Evolutionary conservation across 64 coral and sea anemone species (phyloP).

Genomic region (Acropora yongei): DNA sequence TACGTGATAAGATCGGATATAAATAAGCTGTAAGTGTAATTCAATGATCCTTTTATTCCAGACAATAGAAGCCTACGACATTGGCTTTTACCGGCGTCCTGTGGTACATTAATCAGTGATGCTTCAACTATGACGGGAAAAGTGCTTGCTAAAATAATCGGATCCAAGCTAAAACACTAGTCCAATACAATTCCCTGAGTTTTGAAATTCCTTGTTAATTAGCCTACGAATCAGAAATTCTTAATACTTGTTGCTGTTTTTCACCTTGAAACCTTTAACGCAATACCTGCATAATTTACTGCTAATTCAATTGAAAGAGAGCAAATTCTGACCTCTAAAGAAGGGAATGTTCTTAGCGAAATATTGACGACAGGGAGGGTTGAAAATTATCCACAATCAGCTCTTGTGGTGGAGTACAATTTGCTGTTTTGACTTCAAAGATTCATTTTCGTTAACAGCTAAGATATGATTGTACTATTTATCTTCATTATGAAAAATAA

Average conservation of each 20-base stretch:
- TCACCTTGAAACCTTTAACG: too few relatives aligned
- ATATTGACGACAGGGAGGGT: neutral
- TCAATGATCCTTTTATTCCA: constrained; percentile 13
- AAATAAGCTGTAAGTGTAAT: constrained; percentile 17
- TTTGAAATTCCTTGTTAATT: constrained; percentile 13
- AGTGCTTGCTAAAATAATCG: too few relatives aligned
- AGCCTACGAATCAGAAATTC: neutral
- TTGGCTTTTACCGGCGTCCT: neutral
- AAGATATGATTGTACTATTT: too few relatives aligned
- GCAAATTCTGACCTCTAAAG: too few relatives aligned
- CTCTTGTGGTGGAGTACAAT: neutral
- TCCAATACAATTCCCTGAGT: neutral
- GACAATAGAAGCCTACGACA: neutral
- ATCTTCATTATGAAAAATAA: too few relatives aligned
- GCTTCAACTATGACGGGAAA: neutral
- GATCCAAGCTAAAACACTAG: too few relatives aligned
- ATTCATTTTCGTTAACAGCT: neutral
- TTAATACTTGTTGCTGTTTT: neutral
- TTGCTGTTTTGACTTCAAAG: neutral
- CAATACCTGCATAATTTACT: too few relatives aligned
- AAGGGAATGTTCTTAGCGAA: neutral
- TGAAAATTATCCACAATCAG: neutral
- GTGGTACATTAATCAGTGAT: neutral
- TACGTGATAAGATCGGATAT: constrained; percentile 14
- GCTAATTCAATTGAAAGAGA: too few relatives aligned